Base-by-base conservation (phyloP, 2,797 vertebrate genomes). In the Coreius guichenoti region DNA sequence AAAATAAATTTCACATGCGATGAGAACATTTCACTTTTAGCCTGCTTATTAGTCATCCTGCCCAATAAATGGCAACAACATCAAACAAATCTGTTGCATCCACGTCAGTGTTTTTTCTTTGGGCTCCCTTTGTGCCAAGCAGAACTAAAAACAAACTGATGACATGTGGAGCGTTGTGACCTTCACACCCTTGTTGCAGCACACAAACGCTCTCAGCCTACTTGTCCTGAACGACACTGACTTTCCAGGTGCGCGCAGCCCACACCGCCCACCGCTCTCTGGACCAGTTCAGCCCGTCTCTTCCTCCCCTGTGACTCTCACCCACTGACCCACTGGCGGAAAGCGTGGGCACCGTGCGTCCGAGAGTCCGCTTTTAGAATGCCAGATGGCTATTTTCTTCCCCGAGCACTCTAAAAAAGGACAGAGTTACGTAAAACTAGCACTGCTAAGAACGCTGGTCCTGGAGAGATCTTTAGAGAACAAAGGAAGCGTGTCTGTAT, bases 241-340 rank as follows among this genome's bases (percentile, higher is more conserved):
- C 90, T 94, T 91, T 93, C 91, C 91, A 90, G 90, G 91, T 92
- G 93, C 90, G 90, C 65, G 3, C 56, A 63, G 83, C 88, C 89
- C 89, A 88, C 87, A 68, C 91, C 92, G 87, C 94, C 94, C 92
- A 94, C 95, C 70, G 26, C 81, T 67, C 29, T 89, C 70, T 88
- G 86, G 91, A 90, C 26, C 91, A 21, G 19, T 58, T 54, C 81
- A 68, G 76, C 70, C 49, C 36, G 21, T 80, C 83, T 80, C 29
- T 85, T 58, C 91, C 89, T 90, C 90, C 92, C 88, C 91, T 90
- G 90, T 85, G 89, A 89, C 88, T 85, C 92, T 94, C 93, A 94
- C 94, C 94, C 94, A 95, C 93, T 95, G 95, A 95, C 94, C 95
- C 94, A 95, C 93, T 95, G 94, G 94, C 93, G 94, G 94, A 95